Evolutionary conservation across 2,797 vertebrate genomes (phyloP).

Genomic region (Cirrhinus molitorella): DNA sequence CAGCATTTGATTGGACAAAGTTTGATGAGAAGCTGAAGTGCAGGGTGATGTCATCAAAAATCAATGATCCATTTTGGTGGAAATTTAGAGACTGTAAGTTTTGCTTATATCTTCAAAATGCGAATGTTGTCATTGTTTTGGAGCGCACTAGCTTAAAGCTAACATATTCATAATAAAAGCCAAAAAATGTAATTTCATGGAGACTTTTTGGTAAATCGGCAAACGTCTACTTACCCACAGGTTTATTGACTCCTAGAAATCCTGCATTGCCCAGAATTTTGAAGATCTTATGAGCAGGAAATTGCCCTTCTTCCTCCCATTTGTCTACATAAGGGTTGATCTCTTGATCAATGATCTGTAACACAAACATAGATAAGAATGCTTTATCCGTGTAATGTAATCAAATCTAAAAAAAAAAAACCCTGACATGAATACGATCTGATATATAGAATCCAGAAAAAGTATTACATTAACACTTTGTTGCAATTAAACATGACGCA

Average conservation of each 20-base stretch:
- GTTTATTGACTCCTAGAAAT: constrained; percentile 86
- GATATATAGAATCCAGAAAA: neutral
- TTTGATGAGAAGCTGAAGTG: no score
- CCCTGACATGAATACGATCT: neutral
- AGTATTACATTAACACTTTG: neutral
- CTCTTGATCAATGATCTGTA: constrained; percentile 86
- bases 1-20: no score
- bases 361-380: constrained; percentile 30
- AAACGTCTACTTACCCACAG: constrained; percentile 74
- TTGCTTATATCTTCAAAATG: no score
- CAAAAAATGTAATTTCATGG: no score
- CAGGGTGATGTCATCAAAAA: no score
- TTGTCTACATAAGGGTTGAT: constrained; percentile 87
- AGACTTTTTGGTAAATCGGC: neutral
- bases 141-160: no score
- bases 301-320: constrained; percentile 84
- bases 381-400: neutral
- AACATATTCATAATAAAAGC: no score
- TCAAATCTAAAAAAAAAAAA: neutral
- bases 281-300: constrained; percentile 86
- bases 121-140: no score
- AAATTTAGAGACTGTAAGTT: no score
- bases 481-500: neutral
- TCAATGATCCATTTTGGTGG: no score
- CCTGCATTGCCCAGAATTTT: constrained; percentile 84